Base-by-base conservation (phyloP, 2,113 vertebrate genomes). In the Machaerirhynchus nigripectus region DNA sequence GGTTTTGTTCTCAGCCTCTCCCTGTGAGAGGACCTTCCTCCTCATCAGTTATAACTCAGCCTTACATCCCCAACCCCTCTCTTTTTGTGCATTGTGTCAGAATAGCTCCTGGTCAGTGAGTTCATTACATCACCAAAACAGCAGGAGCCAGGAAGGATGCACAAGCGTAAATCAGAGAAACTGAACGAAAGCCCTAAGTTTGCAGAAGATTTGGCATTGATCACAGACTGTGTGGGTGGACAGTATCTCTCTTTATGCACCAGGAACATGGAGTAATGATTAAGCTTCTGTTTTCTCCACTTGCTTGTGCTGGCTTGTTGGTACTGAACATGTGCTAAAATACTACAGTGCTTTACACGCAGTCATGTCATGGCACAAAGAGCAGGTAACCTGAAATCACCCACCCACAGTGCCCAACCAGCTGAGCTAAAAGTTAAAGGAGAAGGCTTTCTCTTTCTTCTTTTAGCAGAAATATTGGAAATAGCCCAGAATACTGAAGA, bases 211-310 rank as follows among this genome's bases (percentile, higher is more conserved):
- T 96, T 98, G 94, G 93, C 71, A 44, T 92, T 27, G 33, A 85
- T 96, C 82, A 73, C 84, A 93, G 64, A 93, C 82, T 94, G 93
- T 91, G 96, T 98, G 96, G 96, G 97, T 96, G 95, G 96, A 95
- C 95, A 97, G 77, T 92, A 87, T 96, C 88, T 69, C 93, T 97
- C 80, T 97, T 90, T 80, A 93, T 96, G 94, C 97, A 96, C 89
- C 83, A 97, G 90, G 97, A 97, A 97, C 89, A 96, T 44, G 84
- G 71, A 97, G 93, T 97, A 96, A 97, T 97, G 94, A 97, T 97
- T 93, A 96, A 83, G 84, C 73, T 97, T 97, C 95, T 96, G 97
- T 95, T 97, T 95, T 87, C 83, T 95, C 89, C 95, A 59, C 65
- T 97, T 30, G 13, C 85, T 63, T 87, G 18, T 74, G 76, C 68